Percentiles rank a stretch among this genome's conserved stretches.
Conservation (phyloP, 2,797 vertebrate genomes). For the Anguilla obscura region DNA sequence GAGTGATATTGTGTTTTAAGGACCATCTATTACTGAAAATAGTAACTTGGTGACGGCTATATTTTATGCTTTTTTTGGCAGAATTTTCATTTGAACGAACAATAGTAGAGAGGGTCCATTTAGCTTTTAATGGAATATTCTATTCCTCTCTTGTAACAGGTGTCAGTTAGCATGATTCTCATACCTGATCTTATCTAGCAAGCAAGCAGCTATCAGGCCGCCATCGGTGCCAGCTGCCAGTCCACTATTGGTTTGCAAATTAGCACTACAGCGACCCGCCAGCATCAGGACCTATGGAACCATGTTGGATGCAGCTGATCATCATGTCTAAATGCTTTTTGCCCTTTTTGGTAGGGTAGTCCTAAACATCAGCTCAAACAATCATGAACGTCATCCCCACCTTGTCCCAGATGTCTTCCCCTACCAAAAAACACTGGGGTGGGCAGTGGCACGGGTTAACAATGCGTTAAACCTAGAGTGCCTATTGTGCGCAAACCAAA, state of each 20-base stretch:
- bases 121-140: slow-evolving; percentile 54
- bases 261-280: background rate
- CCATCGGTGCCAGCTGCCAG: background rate
- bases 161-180: background rate
- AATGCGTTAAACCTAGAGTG: slow-evolving; percentile 63
- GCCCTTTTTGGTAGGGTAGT: background rate
- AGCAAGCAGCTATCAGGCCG: background rate
- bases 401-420: no score
- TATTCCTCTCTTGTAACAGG: background rate
- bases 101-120: slow-evolving; percentile 51
- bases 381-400: no score
- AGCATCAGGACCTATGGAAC: background rate
- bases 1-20: background rate
- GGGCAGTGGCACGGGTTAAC: slow-evolving; percentile 59
- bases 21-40: background rate
- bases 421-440: slow-evolving; percentile 52
- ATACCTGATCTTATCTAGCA: background rate
- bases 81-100: background rate
- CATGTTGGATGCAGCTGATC: background rate
- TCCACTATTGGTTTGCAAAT: background rate
- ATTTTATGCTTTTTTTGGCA: background rate
- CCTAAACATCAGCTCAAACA: no score
- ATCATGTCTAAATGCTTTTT: background rate
- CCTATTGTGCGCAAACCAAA: slow-evolving; percentile 73
- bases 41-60: background rate